phyloP scores from a whole-genome alignment of 2,888 invertebrate species.

The Eilema sororculum region DNA sequence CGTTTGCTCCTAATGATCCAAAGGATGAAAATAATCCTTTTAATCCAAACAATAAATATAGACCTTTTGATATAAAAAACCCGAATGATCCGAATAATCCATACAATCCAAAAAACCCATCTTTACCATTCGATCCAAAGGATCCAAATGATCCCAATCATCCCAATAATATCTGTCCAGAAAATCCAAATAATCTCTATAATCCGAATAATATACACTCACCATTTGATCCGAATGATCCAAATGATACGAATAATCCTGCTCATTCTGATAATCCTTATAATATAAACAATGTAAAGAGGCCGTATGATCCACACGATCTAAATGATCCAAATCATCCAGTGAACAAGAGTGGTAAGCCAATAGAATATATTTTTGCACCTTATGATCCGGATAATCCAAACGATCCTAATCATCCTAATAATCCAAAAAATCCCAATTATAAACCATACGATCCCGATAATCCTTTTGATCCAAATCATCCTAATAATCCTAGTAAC shows the following conservation, averaged over 20 bases:
- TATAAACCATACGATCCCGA: background rate
- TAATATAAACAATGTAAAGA: conserved; percentile 4
- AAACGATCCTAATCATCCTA: background rate
- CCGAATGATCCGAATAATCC: conserved; percentile 12
- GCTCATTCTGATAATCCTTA: background rate
- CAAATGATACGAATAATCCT: conserved; percentile 14
- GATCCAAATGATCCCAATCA: conserved; percentile 13
- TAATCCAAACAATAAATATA: conserved; percentile 10
- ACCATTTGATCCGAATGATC: conserved; percentile 8
- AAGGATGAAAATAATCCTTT: conserved; percentile 5
- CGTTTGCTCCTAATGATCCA: background rate
- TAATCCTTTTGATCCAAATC: conserved; percentile 1
- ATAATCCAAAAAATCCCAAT: background rate
- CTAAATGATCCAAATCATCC: conserved; percentile 6
- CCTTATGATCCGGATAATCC: conserved; percentile 15
- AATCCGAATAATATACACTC: background rate
- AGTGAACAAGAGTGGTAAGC: background rate
- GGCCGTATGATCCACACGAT: conserved; percentile 7
- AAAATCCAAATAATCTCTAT: conserved; percentile 7
- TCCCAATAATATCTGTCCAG: conserved; percentile 2
- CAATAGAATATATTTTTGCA: background rate
- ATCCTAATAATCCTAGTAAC: conserved; percentile 8
- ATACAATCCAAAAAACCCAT: conserved; percentile 11
- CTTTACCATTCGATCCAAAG: background rate
- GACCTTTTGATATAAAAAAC: background rate